Conservation (phyloP, 2,888 invertebrate genomes). For the Malthinus seriepunctatus region DNA sequence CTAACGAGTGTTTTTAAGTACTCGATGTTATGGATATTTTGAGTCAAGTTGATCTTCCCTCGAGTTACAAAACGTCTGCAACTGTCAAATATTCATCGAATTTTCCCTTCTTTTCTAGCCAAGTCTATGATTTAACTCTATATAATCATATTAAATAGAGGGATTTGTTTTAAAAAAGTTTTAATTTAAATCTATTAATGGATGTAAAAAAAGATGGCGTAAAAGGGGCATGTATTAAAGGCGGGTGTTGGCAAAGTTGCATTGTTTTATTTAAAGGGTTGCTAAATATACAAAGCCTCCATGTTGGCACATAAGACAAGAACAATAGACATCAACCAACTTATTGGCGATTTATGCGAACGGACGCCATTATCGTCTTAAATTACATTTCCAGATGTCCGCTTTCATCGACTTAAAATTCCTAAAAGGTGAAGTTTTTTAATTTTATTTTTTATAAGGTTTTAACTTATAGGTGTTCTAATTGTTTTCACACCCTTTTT, state of each 20-base stretch:
- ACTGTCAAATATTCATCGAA: too few relatives aligned
- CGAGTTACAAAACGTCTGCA: too few relatives aligned
- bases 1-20: too few relatives aligned
- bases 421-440: background rate
- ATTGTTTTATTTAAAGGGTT: slow-evolving; percentile 37
- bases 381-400: slow-evolving; percentile 36
- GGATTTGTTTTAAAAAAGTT: too few relatives aligned
- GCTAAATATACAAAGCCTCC: slow-evolving; percentile 27
- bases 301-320: slow-evolving; percentile 31
- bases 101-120: too few relatives aligned
- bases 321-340: slow-evolving; percentile 30
- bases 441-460: too few relatives aligned
- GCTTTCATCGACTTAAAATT: slow-evolving; percentile 17
- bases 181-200: slow-evolving; percentile 33
- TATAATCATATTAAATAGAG: too few relatives aligned
- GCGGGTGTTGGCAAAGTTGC: slow-evolving; percentile 35
- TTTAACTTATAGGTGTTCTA: too few relatives aligned
- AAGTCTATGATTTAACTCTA: too few relatives aligned
- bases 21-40: too few relatives aligned
- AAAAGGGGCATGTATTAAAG: slow-evolving; percentile 38
- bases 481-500: too few relatives aligned
- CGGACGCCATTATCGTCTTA: slow-evolving; percentile 34
- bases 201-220: slow-evolving; percentile 37
- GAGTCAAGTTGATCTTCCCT: too few relatives aligned
- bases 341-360: slow-evolving; percentile 35